Percentiles rank a stretch among this genome's conserved stretches.
These are phyloP conservation scores for Macrosteles quadrilineatus DNA, from an alignment of 1,140 invertebrate species.

Conservation along the genomic window DNA sequence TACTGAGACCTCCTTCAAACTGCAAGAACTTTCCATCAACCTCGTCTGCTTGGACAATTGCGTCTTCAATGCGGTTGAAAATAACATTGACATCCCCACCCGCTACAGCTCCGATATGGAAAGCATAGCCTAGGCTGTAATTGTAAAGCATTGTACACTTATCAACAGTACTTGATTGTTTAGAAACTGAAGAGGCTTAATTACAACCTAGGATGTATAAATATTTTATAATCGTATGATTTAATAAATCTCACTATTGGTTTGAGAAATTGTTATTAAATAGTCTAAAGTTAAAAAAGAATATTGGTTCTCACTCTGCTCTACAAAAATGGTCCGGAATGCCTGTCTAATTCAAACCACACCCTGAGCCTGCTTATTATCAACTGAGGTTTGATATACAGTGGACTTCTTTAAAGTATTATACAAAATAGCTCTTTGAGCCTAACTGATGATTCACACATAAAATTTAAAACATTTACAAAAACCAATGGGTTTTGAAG, in stretches of 20 bases:
- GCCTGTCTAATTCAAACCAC: too few relatives aligned
- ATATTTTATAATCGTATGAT: not conserved
- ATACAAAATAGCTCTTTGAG: too few relatives aligned
- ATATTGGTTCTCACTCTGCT: too few relatives aligned
- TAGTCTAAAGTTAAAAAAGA: too few relatives aligned
- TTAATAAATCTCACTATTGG: not conserved
- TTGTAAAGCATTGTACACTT: too few relatives aligned
- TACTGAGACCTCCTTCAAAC: constrained; percentile 84
- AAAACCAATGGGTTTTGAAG: too few relatives aligned
- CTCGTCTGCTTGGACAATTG: constrained; percentile 93
- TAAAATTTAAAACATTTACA: too few relatives aligned
- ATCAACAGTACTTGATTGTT: constrained; percentile 18
- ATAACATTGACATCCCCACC: constrained; percentile 69
- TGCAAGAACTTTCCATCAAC: constrained; percentile 84
- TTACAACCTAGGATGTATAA: constrained; percentile 2
- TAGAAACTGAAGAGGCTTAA: not conserved
- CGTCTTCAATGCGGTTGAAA: constrained; percentile 83
- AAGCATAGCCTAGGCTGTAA: constrained; percentile 78
- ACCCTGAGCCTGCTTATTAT: too few relatives aligned
- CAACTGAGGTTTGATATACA: too few relatives aligned
- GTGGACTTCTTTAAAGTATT: too few relatives aligned
- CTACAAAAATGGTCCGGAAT: too few relatives aligned
- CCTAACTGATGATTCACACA: too few relatives aligned
- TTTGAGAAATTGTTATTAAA: not conserved
- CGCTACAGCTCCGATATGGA: constrained; percentile 72